Percentiles rank a stretch among this genome's conserved stretches.
These are phyloP conservation scores for Diplazon laetatorius DNA, from an alignment of 2,888 invertebrate species.

Conservation along the genomic window DNA sequence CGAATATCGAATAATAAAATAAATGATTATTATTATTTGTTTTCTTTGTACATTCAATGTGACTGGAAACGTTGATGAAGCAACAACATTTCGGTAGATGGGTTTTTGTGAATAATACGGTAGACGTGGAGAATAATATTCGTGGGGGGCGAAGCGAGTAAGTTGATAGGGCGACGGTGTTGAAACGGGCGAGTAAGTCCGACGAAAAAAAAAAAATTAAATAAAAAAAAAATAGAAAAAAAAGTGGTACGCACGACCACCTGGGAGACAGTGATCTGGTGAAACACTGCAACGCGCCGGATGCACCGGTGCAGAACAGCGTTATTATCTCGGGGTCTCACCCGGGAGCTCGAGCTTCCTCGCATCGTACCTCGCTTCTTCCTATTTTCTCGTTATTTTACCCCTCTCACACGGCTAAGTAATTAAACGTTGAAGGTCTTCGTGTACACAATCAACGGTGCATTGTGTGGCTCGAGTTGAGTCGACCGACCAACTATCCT, in stretches of 20 bases:
- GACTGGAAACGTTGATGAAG: neutral
- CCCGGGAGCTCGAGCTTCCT: neutral
- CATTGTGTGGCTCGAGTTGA: too few relatives aligned
- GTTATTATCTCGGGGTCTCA: conserved; percentile 11
- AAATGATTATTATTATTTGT: neutral
- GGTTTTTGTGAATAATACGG: neutral
- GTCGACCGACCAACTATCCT: too few relatives aligned
- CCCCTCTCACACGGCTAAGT: conserved; percentile 24
- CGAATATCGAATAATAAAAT: too few relatives aligned
- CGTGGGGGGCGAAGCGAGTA: neutral
- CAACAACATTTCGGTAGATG: neutral
- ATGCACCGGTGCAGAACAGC: conserved; percentile 1
- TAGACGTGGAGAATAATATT: neutral
- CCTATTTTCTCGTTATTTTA: conserved; percentile 14
- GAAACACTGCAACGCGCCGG: neutral
- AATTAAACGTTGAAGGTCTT: conserved; percentile 14
- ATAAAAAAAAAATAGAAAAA: too few relatives aligned
- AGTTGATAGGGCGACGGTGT: neutral
- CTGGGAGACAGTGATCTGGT: conserved; percentile 17
- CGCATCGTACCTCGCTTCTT: neutral
- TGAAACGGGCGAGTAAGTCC: neutral
- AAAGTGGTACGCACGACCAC: neutral
- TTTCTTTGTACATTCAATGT: neutral
- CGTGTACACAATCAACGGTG: neutral
- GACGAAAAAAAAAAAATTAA: too few relatives aligned